Conservation (phyloP, 2,888 invertebrate species). For the Apoda limacodes region DNA sequence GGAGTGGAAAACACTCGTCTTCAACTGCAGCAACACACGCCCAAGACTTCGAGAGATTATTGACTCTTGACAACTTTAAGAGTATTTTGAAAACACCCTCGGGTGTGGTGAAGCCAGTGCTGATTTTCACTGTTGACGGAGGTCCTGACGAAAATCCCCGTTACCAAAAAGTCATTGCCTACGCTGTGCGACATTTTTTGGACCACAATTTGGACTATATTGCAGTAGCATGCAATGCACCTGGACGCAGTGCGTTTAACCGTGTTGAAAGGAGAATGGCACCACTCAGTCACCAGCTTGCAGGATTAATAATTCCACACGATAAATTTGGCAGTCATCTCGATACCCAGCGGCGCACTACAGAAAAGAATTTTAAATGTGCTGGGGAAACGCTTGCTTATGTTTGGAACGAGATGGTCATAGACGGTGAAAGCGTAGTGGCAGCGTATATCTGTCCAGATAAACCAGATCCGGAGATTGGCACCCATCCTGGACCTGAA, state of each 20-base stretch:
- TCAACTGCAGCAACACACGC: conserved; percentile 14
- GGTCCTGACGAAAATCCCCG: conserved; percentile 26
- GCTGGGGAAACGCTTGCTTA: conserved; percentile 6
- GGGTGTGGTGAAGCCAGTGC: conserved; percentile 5
- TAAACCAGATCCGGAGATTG: no score
- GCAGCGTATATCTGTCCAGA: no score
- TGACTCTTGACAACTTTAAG: conserved; percentile 6
- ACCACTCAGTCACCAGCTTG: conserved; percentile 16
- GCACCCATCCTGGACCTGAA: no score
- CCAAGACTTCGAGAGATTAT: conserved; percentile 6
- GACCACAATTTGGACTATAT: conserved; percentile 20
- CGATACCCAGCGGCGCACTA: conserved; percentile 15
- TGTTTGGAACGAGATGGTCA: no score
- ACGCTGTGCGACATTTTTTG: conserved; percentile 16
- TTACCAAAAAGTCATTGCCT: conserved; percentile 15
- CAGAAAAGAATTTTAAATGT: conserved; percentile 15
- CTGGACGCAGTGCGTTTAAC: conserved; percentile 20
- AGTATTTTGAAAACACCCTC: conserved; percentile 3
- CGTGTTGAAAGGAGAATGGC: conserved; percentile 19
- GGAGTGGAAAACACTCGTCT: conserved; percentile 18
- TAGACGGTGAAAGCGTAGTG: no score
- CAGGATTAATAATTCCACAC: conserved; percentile 17
- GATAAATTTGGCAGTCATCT: conserved; percentile 17
- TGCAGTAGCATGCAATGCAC: conserved; percentile 19
- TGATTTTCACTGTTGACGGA: conserved; percentile 18